Evolutionary conservation across 2,113 vertebrate species (phyloP).

Genomic region (Romanogobio albipinnatus): DNA sequence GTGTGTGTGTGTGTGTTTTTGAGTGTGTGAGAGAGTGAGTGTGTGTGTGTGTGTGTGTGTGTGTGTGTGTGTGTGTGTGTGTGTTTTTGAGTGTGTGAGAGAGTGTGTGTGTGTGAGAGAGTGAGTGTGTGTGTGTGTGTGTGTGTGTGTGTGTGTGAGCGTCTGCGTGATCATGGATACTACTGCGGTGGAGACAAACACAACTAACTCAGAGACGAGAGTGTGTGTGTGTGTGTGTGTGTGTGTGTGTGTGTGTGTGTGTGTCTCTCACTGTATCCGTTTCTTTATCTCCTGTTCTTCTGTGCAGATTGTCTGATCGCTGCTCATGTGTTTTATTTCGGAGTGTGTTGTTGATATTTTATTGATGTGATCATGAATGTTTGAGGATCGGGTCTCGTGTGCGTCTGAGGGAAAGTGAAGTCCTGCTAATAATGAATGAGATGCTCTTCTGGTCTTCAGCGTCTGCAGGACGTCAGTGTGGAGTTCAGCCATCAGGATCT

Average conservation of each 20-base stretch:
- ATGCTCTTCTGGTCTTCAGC: conserved; percentile 69
- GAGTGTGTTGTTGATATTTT: neutral
- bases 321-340: neutral
- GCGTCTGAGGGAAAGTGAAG: neutral
- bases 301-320: neutral
- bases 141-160: too few species aligned
- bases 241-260: neutral
- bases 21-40: too few species aligned
- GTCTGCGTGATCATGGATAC: too few species aligned
- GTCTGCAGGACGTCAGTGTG: conserved; percentile 85
- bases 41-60: too few species aligned
- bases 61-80: too few species aligned
- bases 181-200: too few species aligned
- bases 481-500: conserved; percentile 93
- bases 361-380: neutral
- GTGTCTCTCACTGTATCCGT: neutral
- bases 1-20: too few species aligned
- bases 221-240: neutral
- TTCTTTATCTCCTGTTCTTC: neutral
- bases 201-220: too few species aligned
- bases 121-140: too few species aligned
- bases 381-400: neutral
- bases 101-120: too few species aligned
- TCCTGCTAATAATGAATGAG: neutral
- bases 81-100: too few species aligned